phyloP scores from a whole-genome alignment of 1,140 invertebrate species.

The Anastatus disparis region DNA sequence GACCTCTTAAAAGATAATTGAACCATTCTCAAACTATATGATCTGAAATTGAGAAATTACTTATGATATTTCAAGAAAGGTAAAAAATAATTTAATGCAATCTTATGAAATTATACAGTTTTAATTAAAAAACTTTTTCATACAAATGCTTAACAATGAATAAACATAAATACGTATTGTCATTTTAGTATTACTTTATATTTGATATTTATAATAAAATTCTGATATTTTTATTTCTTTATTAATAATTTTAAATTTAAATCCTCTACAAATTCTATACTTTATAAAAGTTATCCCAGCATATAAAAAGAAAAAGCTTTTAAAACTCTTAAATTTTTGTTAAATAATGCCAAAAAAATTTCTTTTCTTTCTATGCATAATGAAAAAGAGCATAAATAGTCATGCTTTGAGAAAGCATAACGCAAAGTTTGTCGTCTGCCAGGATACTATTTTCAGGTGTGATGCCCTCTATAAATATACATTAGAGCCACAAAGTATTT shows the following conservation, averaged over 20 bases:
- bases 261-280: too few relatives aligned
- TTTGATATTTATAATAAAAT: slow-evolving; percentile 8
- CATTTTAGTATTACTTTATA: slow-evolving; percentile 18
- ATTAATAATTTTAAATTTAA: too few relatives aligned
- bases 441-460: slow-evolving; percentile 56
- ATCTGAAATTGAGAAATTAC: slow-evolving; percentile 37
- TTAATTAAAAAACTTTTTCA: slow-evolving; percentile 43
- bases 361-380: not conserved
- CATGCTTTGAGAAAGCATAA: slow-evolving; percentile 21
- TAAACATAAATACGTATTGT: slow-evolving; percentile 32
- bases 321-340: slow-evolving; percentile 1
- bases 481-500: slow-evolving; percentile 34
- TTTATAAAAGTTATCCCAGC: slow-evolving; percentile 14
- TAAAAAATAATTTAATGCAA: slow-evolving; percentile 34
- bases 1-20: slow-evolving; percentile 30
- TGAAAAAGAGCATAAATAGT: slow-evolving; percentile 16
- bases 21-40: slow-evolving; percentile 32
- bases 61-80: slow-evolving; percentile 13
- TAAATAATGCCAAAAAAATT: slow-evolving; percentile 4
- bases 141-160: slow-evolving; percentile 40
- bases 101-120: slow-evolving; percentile 41
- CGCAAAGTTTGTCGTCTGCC: slow-evolving; percentile 41
- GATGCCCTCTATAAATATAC: slow-evolving; percentile 53
- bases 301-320: slow-evolving; percentile 8
- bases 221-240: too few relatives aligned